These are phyloP conservation scores for Anguilla japonica DNA, from an alignment of 2,113 vertebrate species.

Conservation along the genomic window DNA sequence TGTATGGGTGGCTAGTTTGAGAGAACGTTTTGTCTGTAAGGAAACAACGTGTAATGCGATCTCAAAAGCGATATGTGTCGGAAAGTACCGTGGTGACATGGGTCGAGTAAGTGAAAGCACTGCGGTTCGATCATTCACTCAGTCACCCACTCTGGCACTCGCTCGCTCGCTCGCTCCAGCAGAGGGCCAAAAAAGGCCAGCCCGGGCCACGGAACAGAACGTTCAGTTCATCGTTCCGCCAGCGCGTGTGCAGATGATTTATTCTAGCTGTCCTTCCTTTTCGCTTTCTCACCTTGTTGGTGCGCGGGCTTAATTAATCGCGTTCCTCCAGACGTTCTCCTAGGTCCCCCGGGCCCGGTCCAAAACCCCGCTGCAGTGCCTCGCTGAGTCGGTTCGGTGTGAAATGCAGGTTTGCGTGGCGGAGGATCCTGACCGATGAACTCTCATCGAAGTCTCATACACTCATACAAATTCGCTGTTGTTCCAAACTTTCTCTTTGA, in stretches of 20 bases:
- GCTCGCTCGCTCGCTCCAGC: background rate
- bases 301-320: background rate
- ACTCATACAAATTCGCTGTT: no score
- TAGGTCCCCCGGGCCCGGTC: background rate
- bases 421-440: no score
- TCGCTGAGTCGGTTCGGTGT: background rate
- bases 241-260: background rate
- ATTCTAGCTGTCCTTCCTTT: background rate
- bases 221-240: background rate
- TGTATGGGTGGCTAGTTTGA: no score
- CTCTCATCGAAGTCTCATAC: no score
- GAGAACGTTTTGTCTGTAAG: no score
- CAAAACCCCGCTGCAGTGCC: background rate
- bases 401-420: background rate
- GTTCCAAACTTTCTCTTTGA: no score
- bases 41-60: no score
- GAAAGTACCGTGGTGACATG: background rate
- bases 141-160: no score
- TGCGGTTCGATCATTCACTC: no score
- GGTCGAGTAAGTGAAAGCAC: no score
- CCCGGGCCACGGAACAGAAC: background rate
- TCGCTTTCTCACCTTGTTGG: background rate
- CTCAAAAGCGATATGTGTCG: background rate
- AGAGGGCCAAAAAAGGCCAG: background rate
- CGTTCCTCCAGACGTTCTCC: background rate